These are phyloP conservation scores for Phaetusa simplex DNA, from an alignment of 2,113 vertebrate species.

Conservation along the genomic window DNA sequence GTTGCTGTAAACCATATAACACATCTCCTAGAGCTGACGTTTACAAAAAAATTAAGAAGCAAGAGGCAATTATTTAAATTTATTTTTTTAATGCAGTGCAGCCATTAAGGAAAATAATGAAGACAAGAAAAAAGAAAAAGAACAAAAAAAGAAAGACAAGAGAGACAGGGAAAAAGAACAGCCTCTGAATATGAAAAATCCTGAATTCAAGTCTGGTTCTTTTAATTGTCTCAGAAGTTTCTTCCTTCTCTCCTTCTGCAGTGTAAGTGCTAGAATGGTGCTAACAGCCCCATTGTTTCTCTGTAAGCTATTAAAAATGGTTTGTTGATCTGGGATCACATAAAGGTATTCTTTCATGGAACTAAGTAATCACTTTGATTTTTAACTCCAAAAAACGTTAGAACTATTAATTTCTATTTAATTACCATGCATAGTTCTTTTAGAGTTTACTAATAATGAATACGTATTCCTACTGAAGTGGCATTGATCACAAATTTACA, in stretches of 20 bases:
- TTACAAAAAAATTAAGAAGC: background rate
- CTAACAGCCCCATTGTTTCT: background rate
- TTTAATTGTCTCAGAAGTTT: background rate
- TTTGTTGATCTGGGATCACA: constrained; percentile 1
- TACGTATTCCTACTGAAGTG: constrained; percentile 40
- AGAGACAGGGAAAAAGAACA: background rate
- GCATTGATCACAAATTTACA: constrained; percentile 60
- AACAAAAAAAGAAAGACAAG: background rate
- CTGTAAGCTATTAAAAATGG: background rate
- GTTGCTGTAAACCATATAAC: background rate
- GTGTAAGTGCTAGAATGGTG: background rate
- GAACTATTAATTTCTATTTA: constrained; percentile 57
- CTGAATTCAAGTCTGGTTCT: background rate
- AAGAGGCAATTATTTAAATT: background rate
- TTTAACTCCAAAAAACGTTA: background rate
- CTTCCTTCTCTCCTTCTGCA: background rate
- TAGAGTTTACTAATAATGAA: constrained; percentile 64
- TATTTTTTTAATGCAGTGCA: background rate
- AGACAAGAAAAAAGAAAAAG: background rate
- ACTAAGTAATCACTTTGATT: background rate
- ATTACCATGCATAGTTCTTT: constrained; percentile 23
- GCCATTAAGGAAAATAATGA: background rate
- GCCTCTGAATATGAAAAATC: background rate
- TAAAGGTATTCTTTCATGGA: constrained; percentile 36
- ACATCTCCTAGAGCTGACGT: background rate